Conservation (phyloP, 2,888 invertebrate genomes). For the Chrysolina haemoptera region DNA sequence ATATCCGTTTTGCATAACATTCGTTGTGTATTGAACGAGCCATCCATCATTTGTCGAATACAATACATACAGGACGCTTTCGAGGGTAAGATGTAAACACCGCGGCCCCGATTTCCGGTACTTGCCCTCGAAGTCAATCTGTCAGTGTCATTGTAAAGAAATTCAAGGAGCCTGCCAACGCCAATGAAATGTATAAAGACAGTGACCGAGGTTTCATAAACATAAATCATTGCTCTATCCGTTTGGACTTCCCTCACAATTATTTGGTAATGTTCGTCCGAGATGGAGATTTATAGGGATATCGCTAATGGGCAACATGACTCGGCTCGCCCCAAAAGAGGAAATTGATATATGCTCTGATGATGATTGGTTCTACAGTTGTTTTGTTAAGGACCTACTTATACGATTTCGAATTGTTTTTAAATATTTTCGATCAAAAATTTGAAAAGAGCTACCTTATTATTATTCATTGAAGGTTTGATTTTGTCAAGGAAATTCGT, state of each 20-base stretch:
- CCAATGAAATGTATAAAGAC: constrained; percentile 58
- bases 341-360: constrained; percentile 22
- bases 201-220: constrained; percentile 55
- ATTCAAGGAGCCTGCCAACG: constrained; percentile 51
- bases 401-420: too few species aligned
- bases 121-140: constrained; percentile 53
- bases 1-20: constrained; percentile 32
- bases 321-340: constrained; percentile 11
- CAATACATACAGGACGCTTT: constrained; percentile 34
- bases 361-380: constrained; percentile 7
- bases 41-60: constrained; percentile 47
- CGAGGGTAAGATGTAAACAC: constrained; percentile 50
- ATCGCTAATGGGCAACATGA: constrained; percentile 42
- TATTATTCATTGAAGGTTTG: too few species aligned
- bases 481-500: too few species aligned
- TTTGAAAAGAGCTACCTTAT: too few species aligned
- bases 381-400: neutral
- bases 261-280: constrained; percentile 55
- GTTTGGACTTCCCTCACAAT: constrained; percentile 52
- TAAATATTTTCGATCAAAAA: too few species aligned
- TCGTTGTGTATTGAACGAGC: constrained; percentile 39
- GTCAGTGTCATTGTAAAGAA: constrained; percentile 56
- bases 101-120: constrained; percentile 52
- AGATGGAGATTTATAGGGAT: constrained; percentile 53
- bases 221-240: constrained; percentile 55